Evolutionary conservation across 2,113 vertebrate species (phyloP), one percentile per base, ranked within the genome.

Genomic region (Oceanodroma tethys): DNA sequence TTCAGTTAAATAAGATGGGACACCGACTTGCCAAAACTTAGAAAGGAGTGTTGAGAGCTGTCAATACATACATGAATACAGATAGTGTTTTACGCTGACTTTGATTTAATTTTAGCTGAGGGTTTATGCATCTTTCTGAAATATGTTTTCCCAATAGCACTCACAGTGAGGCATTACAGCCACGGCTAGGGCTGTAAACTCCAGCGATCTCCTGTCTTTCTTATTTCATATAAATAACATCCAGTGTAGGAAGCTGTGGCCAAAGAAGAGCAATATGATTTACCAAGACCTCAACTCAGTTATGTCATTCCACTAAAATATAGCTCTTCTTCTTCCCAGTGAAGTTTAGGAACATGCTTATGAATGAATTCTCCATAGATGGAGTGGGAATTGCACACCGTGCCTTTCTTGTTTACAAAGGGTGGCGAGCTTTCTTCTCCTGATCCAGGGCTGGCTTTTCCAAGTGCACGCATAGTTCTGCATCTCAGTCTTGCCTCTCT

Each of bases 1-100:
- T 91, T 95, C 81, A 87, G 56, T 72, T 94, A 89, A 93, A 78
- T 83, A 88, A 95, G 76, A 68, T 50, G 25, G 36, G 50, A 78
- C 75, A 71, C 30, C 16, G 9, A 56, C 68, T 81, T 88, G 75
- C 47, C 91, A 92, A 93, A 93, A 88, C 34, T 74, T 65, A 60
- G 36, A 76, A 92, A 95, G 5, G 3, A 81, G 16, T 16, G 13
- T 60, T 81, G 68, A 86, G 55, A 78, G 65, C 80, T 79, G 48
- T 93, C 76, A 89, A 70, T 91, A 91, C 29, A n/a, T 34, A n/a
- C 38, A 32, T 55, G 48, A 93, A 88, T 73, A 62, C 29, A 92
- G 43, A 75, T 4, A 59, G 48, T 72, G n/a, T 52, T 95, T 87
- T 87, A 55, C 2, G 1, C 18, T 74, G 72, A 55, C 42, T 43